phyloP scores from a whole-genome alignment of 2,797 vertebrate genomes.

The Leptodactylus fallax region DNA sequence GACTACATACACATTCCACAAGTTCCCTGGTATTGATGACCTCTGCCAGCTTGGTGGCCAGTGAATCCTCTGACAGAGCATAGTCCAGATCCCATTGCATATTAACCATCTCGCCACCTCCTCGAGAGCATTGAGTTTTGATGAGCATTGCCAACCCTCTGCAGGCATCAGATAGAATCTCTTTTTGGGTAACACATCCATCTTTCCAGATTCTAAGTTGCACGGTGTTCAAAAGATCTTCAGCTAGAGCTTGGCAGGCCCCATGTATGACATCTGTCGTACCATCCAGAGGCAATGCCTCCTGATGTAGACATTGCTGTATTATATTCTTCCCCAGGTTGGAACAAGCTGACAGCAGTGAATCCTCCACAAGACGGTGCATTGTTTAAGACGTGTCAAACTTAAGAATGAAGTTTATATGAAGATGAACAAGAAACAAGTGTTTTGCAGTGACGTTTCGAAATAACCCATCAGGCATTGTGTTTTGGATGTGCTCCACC shows the following conservation, averaged over 20 bases:
- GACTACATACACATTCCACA: slow-evolving; percentile 56
- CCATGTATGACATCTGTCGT: slow-evolving; percentile 41
- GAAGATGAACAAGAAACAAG: slow-evolving; percentile 29
- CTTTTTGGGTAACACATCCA: slow-evolving; percentile 55
- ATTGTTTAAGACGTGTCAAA: slow-evolving; percentile 10
- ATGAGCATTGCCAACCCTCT: slow-evolving; percentile 53
- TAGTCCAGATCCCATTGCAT: slow-evolving; percentile 29
- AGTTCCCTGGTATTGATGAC: slow-evolving; percentile 58
- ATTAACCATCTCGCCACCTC: slow-evolving; percentile 36
- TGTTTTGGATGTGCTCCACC: slow-evolving; percentile 45
- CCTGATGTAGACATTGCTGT: slow-evolving; percentile 52
- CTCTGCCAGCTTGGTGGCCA: slow-evolving; percentile 44
- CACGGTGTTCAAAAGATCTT: slow-evolving; percentile 44
- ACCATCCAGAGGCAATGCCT: slow-evolving; percentile 40
- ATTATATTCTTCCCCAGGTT: slow-evolving; percentile 57
- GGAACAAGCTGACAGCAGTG: slow-evolving; percentile 36
- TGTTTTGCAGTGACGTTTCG: slow-evolving; percentile 27
- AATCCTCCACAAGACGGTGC: slow-evolving; percentile 52
- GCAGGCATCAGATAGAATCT: slow-evolving; percentile 49
- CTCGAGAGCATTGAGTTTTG: slow-evolving; percentile 56
- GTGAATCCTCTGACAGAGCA: slow-evolving; percentile 33
- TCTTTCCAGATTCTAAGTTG: slow-evolving; percentile 44
- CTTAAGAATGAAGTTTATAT: neutral
- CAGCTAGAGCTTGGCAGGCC: slow-evolving; percentile 54
- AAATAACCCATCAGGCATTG: slow-evolving; percentile 36